Base-by-base conservation (phyloP, 2,797 vertebrate genomes). In the Pangasius larnaudii region DNA sequence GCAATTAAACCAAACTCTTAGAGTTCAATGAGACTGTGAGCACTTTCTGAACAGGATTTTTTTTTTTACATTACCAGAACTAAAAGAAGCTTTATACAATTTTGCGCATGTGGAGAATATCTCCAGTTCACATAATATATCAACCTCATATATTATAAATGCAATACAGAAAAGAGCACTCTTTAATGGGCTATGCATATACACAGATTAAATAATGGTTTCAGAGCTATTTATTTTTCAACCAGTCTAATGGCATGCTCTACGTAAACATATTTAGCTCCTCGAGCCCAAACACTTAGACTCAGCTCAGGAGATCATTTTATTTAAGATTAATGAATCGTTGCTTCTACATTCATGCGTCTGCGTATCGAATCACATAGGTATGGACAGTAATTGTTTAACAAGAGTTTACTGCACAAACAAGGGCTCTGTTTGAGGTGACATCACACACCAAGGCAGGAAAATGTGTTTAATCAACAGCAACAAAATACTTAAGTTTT, bases 341-440 rank as follows among this genome's bases (percentile, higher is more conserved):
- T n/a, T 88, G 59, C 72, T 49, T 78, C 77, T 85, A 88, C 79
- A 77, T 58, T 49, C 69, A 88, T 88, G 61, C 58, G 39, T 19
- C 36, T 59, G 30, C 79, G 63, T 85, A 33, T 79, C 13, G 4
- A 80, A 59, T 85, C 59, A 85, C 46, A 80, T 30, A 71, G 24
- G n/a, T 71, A 30, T 80, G 75, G 33, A 67, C 8, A 39, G 18
- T 71, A 71, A 61, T 59, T 88, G 74, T 85, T 88, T 85, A 88
- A 24, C 51, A 59, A 27, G 39, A 39, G n/a, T 72, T 80, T 72
- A 36, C 51, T 88, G 72, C 72, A 53, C 59, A 72, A 56, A 72
- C 51, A 72, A 84, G 53, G 46, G 49, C 82, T 69, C 71, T 71
- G 49, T 79, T 59, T 4, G 36, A 79, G 51, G 46, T 1, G 5